These are phyloP conservation scores for Gila robusta DNA, from an alignment of 2,797 vertebrate genomes.

Conservation along the genomic window DNA sequence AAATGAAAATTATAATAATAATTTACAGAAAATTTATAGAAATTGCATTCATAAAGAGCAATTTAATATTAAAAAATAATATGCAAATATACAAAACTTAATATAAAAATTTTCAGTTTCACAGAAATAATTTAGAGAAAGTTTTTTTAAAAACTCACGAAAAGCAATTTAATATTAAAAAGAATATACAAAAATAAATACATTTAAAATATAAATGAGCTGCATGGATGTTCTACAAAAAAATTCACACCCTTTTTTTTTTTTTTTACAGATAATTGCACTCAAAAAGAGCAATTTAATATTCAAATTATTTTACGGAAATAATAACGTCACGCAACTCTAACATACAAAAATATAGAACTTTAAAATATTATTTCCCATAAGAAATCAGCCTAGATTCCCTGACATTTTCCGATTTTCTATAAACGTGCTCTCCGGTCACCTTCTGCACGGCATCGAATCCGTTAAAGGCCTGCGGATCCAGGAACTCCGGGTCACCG, in stretches of 20 bases:
- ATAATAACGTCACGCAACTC: background rate
- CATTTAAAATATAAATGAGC: too few relatives aligned
- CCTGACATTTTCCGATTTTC: background rate
- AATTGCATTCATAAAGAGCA: too few relatives aligned
- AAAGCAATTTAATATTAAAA: too few relatives aligned
- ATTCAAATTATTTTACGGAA: background rate
- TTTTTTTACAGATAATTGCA: background rate
- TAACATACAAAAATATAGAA: background rate
- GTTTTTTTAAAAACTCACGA: too few relatives aligned
- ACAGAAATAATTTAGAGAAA: too few relatives aligned
- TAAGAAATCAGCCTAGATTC: background rate
- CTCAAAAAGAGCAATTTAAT: background rate
- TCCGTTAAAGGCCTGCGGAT: slow-evolving; percentile 81
- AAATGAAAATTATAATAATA: background rate
- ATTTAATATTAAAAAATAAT: too few relatives aligned
- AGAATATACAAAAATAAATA: too few relatives aligned
- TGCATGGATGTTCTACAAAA: too few relatives aligned
- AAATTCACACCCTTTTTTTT: too few relatives aligned
- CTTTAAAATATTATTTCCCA: background rate
- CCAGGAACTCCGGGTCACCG: slow-evolving; percentile 79
- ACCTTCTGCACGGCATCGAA: slow-evolving; percentile 83
- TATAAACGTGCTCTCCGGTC: slow-evolving; percentile 50
- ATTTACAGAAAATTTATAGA: too few relatives aligned
- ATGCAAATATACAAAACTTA: too few relatives aligned
- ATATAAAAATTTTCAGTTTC: too few relatives aligned